Conservation (phyloP, 2,888 invertebrate genomes). For the Creontiades dilutus region DNA sequence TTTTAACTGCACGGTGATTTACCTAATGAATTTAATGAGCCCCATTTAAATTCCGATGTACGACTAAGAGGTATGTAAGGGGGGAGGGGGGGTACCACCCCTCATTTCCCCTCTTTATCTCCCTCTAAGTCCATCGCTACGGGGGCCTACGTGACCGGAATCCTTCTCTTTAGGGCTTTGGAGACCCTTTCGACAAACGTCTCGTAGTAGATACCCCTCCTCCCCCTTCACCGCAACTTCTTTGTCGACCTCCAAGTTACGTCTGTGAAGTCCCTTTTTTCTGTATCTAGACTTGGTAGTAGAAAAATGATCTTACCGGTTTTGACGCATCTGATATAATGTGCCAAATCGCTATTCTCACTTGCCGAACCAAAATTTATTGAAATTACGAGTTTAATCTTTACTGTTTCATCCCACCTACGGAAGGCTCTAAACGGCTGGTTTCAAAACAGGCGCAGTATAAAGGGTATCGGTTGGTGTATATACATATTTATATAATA, state of each 20-base stretch:
- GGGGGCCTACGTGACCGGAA: slow-evolving; percentile 46
- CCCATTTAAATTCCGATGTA: slow-evolving; percentile 54
- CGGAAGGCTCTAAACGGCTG: no score
- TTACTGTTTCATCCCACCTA: no score
- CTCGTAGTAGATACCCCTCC: not conserved
- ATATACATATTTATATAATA: no score
- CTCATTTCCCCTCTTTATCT: not conserved
- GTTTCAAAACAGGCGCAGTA: no score
- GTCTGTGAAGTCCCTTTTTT: not conserved
- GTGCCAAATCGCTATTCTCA: no score
- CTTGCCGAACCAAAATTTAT: no score
- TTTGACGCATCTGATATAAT: not conserved
- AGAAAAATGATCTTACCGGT: not conserved
- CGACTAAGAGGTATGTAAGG: not conserved
- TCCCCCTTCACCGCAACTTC: not conserved
- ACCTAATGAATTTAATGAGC: slow-evolving; percentile 61
- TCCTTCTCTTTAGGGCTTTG: not conserved
- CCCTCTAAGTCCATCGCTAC: slow-evolving; percentile 16
- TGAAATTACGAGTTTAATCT: no score
- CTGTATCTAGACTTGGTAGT: not conserved
- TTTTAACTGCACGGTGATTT: slow-evolving; percentile 50
- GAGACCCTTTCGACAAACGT: slow-evolving; percentile 27
- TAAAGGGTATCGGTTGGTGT: no score
- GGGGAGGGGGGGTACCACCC: not conserved
- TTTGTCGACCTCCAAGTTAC: not conserved